These are phyloP conservation scores for Gambelia wislizenii DNA, from an alignment of 2,797 vertebrate species.

Conservation along the genomic window DNA sequence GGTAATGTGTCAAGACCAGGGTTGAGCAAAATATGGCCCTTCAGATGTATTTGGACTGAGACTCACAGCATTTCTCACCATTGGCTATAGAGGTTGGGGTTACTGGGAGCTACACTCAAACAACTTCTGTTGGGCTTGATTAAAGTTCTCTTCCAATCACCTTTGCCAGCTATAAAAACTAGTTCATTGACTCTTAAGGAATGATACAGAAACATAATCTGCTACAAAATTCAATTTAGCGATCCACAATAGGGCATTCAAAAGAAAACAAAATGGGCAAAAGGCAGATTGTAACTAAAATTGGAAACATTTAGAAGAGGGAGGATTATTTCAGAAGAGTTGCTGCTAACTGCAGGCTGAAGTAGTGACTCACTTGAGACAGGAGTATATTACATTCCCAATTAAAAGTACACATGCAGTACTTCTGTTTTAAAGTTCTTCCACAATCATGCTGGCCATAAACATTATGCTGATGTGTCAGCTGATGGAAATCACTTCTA, in stretches of 20 bases:
- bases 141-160: too few species aligned
- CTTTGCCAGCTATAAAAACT: background rate
- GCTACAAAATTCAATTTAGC: slow-evolving; percentile 38
- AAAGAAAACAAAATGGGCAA: slow-evolving; percentile 7
- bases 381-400: slow-evolving; percentile 66
- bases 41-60: too few species aligned
- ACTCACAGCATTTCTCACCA: too few species aligned
- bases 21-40: too few species aligned
- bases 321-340: slow-evolving; percentile 45
- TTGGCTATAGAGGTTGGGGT: too few species aligned
- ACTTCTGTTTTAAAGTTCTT: slow-evolving; percentile 64
- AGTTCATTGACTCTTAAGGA: slow-evolving; percentile 20
- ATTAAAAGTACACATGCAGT: slow-evolving; percentile 71
- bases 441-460: slow-evolving; percentile 70
- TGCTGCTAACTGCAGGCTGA: slow-evolving; percentile 47
- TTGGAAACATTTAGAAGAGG: slow-evolving; percentile 41
- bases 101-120: too few species aligned
- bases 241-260: slow-evolving; percentile 38
- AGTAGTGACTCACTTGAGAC: slow-evolving; percentile 71
- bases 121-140: too few species aligned
- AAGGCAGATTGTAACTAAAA: slow-evolving; percentile 46
- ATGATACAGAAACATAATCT: background rate
- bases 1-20: too few species aligned
- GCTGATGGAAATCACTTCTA: slow-evolving; percentile 50
- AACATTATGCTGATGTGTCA: slow-evolving; percentile 69